A percentile compares a stretch with the other conserved stretches of the same genome.
phyloP scores from a whole-genome alignment of 1,140 invertebrate genomes.

The Leptoteleia sp. region DNA sequence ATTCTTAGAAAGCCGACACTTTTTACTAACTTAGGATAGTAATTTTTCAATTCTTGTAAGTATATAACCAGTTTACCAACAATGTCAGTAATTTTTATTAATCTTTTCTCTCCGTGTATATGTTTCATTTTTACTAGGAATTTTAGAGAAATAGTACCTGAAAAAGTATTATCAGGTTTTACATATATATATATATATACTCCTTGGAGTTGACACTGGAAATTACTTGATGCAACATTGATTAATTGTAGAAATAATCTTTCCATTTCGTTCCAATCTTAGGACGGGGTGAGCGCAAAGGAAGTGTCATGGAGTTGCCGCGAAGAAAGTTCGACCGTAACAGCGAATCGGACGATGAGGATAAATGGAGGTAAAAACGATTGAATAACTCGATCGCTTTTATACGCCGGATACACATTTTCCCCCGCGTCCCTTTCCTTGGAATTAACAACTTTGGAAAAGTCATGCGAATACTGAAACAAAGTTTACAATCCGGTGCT shows the following conservation, averaged over 20 bases:
- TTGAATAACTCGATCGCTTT: background rate
- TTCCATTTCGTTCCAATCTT: conserved; percentile 56
- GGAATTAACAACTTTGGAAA: too few relatives aligned
- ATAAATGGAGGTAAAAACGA: conserved; percentile 79
- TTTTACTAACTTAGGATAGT: too few relatives aligned
- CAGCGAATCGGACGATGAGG: conserved; percentile 80
- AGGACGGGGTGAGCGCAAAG: conserved; percentile 80
- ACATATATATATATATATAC: conserved; percentile 5
- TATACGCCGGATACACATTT: too few relatives aligned
- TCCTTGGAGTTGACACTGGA: conserved; percentile 10
- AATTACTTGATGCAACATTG: conserved; percentile 2
- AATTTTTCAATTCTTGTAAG: too few relatives aligned
- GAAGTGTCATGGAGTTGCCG: conserved; percentile 76
- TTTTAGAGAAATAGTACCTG: conserved; percentile 12
- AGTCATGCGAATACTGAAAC: too few relatives aligned
- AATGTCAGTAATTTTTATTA: too few relatives aligned
- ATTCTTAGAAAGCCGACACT: too few relatives aligned
- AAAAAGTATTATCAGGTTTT: conserved; percentile 20
- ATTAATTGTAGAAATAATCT: conserved; percentile 34
- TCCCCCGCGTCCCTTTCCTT: too few relatives aligned
- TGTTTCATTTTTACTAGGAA: too few relatives aligned
- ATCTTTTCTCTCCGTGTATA: too few relatives aligned
- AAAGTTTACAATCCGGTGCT: too few relatives aligned
- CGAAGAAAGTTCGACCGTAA: conserved; percentile 76
- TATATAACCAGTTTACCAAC: too few relatives aligned